Conservation (phyloP, 2,888 invertebrate species). For the Cyclophora punctaria region DNA sequence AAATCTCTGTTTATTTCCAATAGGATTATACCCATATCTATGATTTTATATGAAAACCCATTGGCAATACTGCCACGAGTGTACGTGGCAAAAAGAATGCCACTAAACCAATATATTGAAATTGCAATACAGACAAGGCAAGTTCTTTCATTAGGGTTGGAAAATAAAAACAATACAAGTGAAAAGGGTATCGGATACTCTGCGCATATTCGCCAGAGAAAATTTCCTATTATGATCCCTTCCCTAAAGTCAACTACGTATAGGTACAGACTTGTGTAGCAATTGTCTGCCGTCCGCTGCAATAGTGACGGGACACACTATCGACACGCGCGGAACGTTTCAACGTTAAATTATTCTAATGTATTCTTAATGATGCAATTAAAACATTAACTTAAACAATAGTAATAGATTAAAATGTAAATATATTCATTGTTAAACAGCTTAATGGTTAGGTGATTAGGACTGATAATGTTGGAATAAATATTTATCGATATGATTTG, state of each 20-base stretch:
- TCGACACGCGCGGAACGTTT: constrained; percentile 10
- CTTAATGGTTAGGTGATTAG: not conserved
- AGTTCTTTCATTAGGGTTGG: constrained; percentile 71
- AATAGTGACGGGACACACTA: constrained; percentile 23
- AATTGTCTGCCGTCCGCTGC: constrained; percentile 51
- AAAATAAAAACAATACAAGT: constrained; percentile 74
- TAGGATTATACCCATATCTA: constrained; percentile 20
- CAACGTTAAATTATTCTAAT: too few species aligned
- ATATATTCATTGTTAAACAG: constrained; percentile 5
- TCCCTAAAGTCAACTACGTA: constrained; percentile 62
- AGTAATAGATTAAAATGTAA: constrained; percentile 22
- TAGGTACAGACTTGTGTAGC: constrained; percentile 55
- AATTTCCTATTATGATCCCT: constrained; percentile 71
- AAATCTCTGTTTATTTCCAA: constrained; percentile 18
- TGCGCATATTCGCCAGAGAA: constrained; percentile 65
- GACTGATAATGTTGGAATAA: constrained; percentile 15
- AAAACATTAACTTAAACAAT: constrained; percentile 6
- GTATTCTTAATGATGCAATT: too few species aligned
- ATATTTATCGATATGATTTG: constrained; percentile 30
- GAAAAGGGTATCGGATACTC: constrained; percentile 69
- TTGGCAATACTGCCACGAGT: constrained; percentile 20
- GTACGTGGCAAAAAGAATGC: constrained; percentile 32
- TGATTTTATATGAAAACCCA: constrained; percentile 25
- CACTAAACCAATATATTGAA: constrained; percentile 55
- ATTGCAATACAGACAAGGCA: constrained; percentile 62